Conservation (phyloP, 2,113 vertebrate species). For the Neopipo cinnamomea region DNA sequence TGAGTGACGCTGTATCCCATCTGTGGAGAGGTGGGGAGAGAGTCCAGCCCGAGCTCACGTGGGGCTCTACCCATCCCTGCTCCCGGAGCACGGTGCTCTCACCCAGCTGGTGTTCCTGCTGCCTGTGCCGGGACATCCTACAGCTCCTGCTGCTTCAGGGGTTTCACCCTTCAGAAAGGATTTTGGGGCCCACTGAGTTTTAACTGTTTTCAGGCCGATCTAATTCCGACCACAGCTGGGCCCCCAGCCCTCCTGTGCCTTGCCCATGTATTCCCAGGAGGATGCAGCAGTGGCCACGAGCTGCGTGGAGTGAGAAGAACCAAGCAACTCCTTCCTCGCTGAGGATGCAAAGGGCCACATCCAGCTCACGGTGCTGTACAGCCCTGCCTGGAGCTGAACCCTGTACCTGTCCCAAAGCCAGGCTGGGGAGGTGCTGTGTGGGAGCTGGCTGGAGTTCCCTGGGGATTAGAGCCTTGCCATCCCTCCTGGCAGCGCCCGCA, state of each 20-base stretch:
- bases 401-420: background rate
- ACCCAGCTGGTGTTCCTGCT: background rate
- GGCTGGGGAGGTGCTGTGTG: background rate
- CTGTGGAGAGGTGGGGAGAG: background rate
- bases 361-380: background rate
- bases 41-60: accelerated
- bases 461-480: background rate
- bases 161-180: background rate
- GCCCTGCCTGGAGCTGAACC: background rate
- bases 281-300: background rate
- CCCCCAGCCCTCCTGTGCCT: background rate
- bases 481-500: background rate
- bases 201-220: background rate
- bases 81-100: accelerated
- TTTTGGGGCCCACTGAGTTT: background rate
- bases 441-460: background rate
- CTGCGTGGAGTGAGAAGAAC: background rate
- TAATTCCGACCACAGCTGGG: background rate
- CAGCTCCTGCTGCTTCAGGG: background rate
- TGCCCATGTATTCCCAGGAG: background rate
- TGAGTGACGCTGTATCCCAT: background rate
- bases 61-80: background rate
- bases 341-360: background rate
- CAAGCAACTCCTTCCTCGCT: background rate
- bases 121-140: background rate